phyloP scores from a whole-genome alignment of 2,888 invertebrate species.

The Hipparchia semele region DNA sequence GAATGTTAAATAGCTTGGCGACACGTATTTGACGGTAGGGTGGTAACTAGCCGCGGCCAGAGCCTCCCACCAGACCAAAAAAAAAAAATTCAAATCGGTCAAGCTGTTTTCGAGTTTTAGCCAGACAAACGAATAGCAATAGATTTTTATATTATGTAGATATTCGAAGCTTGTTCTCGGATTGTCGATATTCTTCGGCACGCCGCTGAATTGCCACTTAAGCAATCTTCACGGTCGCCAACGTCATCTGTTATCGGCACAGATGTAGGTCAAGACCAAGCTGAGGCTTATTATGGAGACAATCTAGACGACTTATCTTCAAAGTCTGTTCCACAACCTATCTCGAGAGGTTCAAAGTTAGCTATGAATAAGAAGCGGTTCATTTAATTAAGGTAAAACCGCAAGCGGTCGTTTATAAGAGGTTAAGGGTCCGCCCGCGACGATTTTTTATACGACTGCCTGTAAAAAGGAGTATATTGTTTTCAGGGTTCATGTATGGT shows the following conservation, averaged over 20 bases:
- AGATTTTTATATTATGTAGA: too few relatives aligned
- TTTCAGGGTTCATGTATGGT: too few relatives aligned
- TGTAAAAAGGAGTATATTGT: too few relatives aligned
- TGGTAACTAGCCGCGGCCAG: too few relatives aligned
- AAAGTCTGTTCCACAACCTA: neutral
- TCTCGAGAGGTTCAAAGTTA: slow-evolving; percentile 5
- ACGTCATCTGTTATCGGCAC: slow-evolving; percentile 25
- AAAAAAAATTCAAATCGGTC: too few relatives aligned
- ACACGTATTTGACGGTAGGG: too few relatives aligned
- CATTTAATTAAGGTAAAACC: slow-evolving; percentile 4
- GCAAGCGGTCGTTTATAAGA: neutral
- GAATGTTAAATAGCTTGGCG: too few relatives aligned
- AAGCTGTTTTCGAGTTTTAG: too few relatives aligned
- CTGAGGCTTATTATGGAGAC: slow-evolving; percentile 35
- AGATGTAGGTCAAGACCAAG: slow-evolving; percentile 35
- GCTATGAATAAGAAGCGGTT: slow-evolving; percentile 10
- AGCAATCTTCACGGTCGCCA: slow-evolving; percentile 21
- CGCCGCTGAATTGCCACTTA: slow-evolving; percentile 13
- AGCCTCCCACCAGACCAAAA: too few relatives aligned
- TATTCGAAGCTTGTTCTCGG: neutral
- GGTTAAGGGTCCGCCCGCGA: too few relatives aligned
- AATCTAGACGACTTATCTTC: slow-evolving; percentile 32
- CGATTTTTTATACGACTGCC: too few relatives aligned
- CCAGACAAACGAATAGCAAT: too few relatives aligned
- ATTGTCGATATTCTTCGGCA: neutral